phyloP scores from a whole-genome alignment of 1,140 invertebrate genomes.

The Copidosoma floridanum region DNA sequence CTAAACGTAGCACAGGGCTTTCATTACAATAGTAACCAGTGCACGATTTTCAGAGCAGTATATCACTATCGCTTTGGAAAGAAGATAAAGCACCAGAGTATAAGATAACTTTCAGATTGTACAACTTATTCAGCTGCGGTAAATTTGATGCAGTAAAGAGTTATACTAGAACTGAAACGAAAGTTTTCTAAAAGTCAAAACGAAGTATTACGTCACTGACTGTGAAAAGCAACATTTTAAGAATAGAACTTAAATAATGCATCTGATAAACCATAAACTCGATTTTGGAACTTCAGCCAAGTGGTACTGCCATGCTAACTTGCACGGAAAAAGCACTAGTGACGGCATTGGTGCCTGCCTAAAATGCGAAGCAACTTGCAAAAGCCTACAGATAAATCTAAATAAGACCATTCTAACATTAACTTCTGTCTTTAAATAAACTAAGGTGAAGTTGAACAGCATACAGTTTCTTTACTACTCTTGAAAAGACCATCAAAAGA shows the following conservation, averaged over 20 bases:
- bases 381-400: constrained; percentile 19
- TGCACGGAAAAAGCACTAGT: constrained; percentile 38
- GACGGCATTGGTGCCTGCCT: constrained; percentile 28
- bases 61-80: too few species aligned
- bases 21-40: too few species aligned
- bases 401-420: neutral
- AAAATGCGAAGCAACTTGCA: constrained; percentile 25
- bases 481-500: neutral
- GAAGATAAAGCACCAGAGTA: too few species aligned
- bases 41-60: too few species aligned
- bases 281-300: constrained; percentile 27
- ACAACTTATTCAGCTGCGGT: too few species aligned
- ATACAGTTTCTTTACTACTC: neutral
- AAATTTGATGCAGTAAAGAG: too few species aligned
- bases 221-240: constrained; percentile 29
- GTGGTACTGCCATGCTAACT: constrained; percentile 44
- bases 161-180: too few species aligned
- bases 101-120: too few species aligned
- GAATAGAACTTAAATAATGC: constrained; percentile 14
- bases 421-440: neutral
- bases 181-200: too few species aligned
- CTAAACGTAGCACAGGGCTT: too few species aligned
- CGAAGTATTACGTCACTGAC: too few species aligned
- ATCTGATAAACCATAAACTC: too few species aligned
- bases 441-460: neutral